Conservation (phyloP, 2,888 invertebrate genomes). For the Eupsilia transversa region DNA sequence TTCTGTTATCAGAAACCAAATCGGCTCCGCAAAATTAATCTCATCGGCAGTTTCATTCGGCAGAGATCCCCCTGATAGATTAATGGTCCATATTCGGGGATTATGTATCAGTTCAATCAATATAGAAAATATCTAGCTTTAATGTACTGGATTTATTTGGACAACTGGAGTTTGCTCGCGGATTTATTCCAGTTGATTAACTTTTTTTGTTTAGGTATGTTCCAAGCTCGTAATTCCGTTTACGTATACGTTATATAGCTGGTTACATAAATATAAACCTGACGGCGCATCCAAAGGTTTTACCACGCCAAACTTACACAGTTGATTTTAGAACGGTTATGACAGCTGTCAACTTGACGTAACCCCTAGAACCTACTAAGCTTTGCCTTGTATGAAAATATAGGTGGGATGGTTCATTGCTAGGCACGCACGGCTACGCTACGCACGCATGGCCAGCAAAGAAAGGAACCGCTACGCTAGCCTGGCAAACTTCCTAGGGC, state of each 20-base stretch:
- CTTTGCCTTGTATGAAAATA: too few relatives aligned
- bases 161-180: background rate
- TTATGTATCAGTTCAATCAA: conserved; percentile 51
- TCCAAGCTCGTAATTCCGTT: background rate
- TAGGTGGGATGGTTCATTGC: background rate
- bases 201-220: background rate
- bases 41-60: conserved; percentile 58
- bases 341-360: too few relatives aligned
- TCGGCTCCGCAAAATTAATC: conserved; percentile 61
- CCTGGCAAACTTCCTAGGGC: background rate
- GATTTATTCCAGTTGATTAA: background rate
- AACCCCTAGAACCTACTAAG: too few relatives aligned
- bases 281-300: too few relatives aligned
- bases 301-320: too few relatives aligned
- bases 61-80: conserved; percentile 54
- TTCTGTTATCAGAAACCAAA: conserved; percentile 50
- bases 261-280: too few relatives aligned
- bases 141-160: conserved; percentile 15
- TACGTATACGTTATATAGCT: too few relatives aligned
- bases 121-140: conserved; percentile 33
- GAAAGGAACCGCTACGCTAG: background rate
- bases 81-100: conserved; percentile 39
- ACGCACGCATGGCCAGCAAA: background rate
- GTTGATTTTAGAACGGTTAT: too few relatives aligned
- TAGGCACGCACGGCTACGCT: background rate